Base-by-base conservation (phyloP, 2,113 vertebrate genomes). In the Origma solitaria region DNA sequence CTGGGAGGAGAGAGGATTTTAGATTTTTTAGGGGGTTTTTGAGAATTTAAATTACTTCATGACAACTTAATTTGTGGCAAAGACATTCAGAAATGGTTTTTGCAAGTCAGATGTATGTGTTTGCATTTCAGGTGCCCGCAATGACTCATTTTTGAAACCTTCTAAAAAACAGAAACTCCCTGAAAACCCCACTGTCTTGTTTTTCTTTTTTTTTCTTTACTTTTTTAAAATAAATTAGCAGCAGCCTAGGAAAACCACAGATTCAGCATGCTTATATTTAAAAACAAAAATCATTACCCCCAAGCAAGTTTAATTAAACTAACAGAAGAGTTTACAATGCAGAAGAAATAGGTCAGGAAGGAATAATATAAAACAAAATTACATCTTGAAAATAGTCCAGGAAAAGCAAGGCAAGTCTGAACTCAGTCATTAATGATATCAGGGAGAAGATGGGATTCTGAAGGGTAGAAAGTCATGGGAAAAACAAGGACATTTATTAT, bases 291-390 rank as follows among this genome's bases (percentile, higher is more conserved):
- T 76, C 37, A 38, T 91, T 95, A 92, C 53, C 87, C 90, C 21
- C 37, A 57, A 87, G 93, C 70, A 87, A 79, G 61, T 64, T 95
- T 92, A 94, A 96, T 95, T 95, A 94, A 95, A 92, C 71, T 69
- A 87, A 92, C 53, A 91, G 77, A 85, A 91, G 49, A 87, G 35
- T 92, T 91, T 91, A 82, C 84, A 89, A 80, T 78, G 57, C 24
- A 87, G 53, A 87, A 94, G 45, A 96, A 95, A 92, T 84, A 96
- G 89, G 87, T 82, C 91, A 96, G 86, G 83, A 92, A 96, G 61
- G 16, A 95, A 87, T 61, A 94, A 89, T 76, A 94, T 35, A 82
- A 94, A 95, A 60, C 37, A 95, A 86, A 92, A 95, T 92, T 94
- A 61, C 62, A 50, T 68, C 65, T 94, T 96, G 95, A 96, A 95